A percentile compares a stretch with the other conserved stretches of the same genome.
phyloP scores from a whole-genome alignment of 2,797 vertebrate genomes.

The Sebastes goodei region DNA sequence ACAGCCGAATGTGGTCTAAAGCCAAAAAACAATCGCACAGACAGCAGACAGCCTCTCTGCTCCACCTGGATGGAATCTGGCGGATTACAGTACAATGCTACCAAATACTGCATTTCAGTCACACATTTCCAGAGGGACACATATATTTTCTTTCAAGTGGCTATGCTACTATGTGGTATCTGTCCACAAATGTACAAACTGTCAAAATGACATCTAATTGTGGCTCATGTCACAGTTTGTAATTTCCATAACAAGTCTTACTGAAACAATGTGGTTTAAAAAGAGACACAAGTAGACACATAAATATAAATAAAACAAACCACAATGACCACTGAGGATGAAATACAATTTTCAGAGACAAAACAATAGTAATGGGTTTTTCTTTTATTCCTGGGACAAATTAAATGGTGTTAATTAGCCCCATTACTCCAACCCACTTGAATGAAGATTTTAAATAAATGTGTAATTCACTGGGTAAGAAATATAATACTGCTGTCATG shows the following conservation, averaged over 20 bases:
- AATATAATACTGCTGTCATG: background rate
- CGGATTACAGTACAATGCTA: background rate
- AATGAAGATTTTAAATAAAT: background rate
- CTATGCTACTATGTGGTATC: background rate
- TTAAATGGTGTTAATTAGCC: background rate
- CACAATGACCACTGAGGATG: background rate
- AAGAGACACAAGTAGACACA: background rate
- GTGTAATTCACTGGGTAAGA: background rate
- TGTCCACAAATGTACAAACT: conserved; percentile 18
- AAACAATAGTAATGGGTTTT: background rate
- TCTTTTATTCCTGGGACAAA: background rate
- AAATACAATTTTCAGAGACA: background rate
- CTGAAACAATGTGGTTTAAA: conserved; percentile 1
- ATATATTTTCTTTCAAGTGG: conserved; percentile 9
- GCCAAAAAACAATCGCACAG: conserved; percentile 11
- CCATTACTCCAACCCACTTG: background rate
- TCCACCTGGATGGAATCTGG: conserved; percentile 16
- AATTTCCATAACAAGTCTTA: conserved; percentile 20
- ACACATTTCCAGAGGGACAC: background rate
- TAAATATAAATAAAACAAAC: conserved; percentile 1
- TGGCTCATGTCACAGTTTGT: conserved; percentile 14
- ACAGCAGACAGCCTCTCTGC: background rate
- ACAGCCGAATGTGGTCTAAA: conserved; percentile 27
- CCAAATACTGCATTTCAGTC: conserved; percentile 4
- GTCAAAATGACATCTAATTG: conserved; percentile 38